phyloP scores from a whole-genome alignment of 2,113 vertebrate genomes.

The Cyanocitta stelleri region DNA sequence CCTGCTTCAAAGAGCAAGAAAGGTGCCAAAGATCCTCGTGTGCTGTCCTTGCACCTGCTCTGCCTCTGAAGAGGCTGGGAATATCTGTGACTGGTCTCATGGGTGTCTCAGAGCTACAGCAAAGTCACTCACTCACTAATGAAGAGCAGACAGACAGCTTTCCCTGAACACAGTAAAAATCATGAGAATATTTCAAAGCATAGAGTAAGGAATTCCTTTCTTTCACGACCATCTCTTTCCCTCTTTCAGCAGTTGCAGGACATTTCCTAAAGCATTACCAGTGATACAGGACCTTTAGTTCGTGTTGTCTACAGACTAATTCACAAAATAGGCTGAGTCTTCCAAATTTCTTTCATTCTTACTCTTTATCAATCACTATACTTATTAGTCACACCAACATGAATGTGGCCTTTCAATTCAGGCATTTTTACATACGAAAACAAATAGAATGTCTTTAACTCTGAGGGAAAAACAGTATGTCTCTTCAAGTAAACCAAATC shows the following conservation, averaged over 20 bases:
- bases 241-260: background rate
- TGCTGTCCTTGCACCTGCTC: background rate
- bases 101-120: background rate
- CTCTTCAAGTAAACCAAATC: background rate
- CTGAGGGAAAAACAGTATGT: accelerated
- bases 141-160: background rate
- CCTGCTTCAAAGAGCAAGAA: background rate
- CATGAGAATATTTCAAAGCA: background rate
- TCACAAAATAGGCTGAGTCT: background rate
- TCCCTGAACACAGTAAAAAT: background rate
- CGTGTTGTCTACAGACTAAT: background rate
- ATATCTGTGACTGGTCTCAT: accelerated
- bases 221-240: background rate
- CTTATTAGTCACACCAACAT: background rate
- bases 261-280: background rate
- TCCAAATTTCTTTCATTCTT: background rate
- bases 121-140: background rate
- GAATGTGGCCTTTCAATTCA: background rate
- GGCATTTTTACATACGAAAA: background rate
- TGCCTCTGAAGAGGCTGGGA: background rate
- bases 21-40: accelerated
- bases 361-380: background rate
- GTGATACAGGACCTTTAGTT: background rate
- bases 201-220: background rate
- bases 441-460: background rate